Base-by-base conservation (phyloP, 2,113 vertebrate genomes). In the Sula dactylatra region DNA sequence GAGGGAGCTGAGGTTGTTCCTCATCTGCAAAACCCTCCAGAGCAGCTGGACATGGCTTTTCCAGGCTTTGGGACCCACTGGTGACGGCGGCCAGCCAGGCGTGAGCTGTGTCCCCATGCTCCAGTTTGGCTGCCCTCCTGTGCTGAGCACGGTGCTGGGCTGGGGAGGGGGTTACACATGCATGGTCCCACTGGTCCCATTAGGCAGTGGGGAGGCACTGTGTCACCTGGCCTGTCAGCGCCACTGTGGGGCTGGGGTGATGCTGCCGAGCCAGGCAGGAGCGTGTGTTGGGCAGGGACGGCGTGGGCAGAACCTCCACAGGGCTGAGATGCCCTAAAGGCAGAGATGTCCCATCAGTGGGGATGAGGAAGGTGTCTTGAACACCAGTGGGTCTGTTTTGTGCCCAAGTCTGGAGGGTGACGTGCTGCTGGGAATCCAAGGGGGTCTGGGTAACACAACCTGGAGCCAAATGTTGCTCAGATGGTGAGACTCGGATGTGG, bases 1-100 rank as follows among this genome's bases (percentile, higher is more conserved):
- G 96, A 92, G 96, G 96, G 97, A 94, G 96, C 97, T 91, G 95
- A 93, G 95, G 31, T 61, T 83, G 88, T 47, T 95, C 86, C 59
- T 92, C 3, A 0, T 36, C 40, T n/a, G 4, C 56, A 81, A 45
- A 91, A 70, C 40, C 62, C 44, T 81, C 61, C 19, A 3, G 34
- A 55, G 78, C 86, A 42, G 69, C 67, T 72, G 91, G 72, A 83
- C 1, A 31, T 26, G 67, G 67, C 54, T 84, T 61, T 80, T 80
- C 56, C 79, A 72, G 76, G 32, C 52, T 40, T 6, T 0, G 20
- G 62, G 86, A 67, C 32, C 31, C 62, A 88, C 47, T 74, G 88
- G 62, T 38, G 84, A 16, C 36, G 20, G 64, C 2, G 66, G 17
- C 66, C 4, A 2, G 47, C 12, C 76, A 27, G 45, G 44, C 0